Evolutionary conservation across 2,888 invertebrate genomes (phyloP).

Genomic region (Drosophila planitibia): DNA sequence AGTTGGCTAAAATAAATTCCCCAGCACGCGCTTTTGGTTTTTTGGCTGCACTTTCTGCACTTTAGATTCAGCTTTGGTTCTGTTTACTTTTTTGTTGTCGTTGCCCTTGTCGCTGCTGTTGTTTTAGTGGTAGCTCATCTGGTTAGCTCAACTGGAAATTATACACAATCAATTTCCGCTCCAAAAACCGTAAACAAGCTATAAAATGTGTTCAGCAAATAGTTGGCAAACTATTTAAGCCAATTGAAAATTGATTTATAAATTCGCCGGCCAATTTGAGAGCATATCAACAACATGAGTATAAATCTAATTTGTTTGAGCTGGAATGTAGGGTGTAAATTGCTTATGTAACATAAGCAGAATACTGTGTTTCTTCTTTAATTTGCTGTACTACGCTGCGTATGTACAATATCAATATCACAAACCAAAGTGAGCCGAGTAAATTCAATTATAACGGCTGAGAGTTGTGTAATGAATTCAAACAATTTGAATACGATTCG

Average conservation of each 20-base stretch:
- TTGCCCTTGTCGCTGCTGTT: constrained; percentile 21
- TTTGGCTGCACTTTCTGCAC: constrained; percentile 51
- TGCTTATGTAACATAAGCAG: background rate
- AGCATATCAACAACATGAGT: constrained; percentile 14
- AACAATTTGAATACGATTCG: constrained; percentile 7
- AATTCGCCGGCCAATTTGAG: constrained; percentile 5
- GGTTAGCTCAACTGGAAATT: constrained; percentile 72
- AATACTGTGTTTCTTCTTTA: background rate
- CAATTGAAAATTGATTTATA: constrained; percentile 53
- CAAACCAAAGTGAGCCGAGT: background rate
- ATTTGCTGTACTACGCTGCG: background rate
- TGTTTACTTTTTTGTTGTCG: constrained; percentile 33
- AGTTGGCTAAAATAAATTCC: constrained; percentile 58
- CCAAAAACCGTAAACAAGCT: constrained; percentile 65
- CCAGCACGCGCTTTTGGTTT: constrained; percentile 61
- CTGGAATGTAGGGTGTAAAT: background rate
- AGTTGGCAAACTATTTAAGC: constrained; percentile 43
- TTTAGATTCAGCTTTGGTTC: constrained; percentile 45
- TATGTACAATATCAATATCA: constrained; percentile 26
- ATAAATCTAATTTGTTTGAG: constrained; percentile 11
- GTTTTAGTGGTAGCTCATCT: constrained; percentile 55
- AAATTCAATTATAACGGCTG: constrained; percentile 3
- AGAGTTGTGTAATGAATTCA: background rate
- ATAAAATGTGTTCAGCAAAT: constrained; percentile 47
- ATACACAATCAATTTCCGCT: constrained; percentile 83